Evolutionary conservation across 2,113 vertebrate genomes (phyloP), one percentile per base, ranked within the genome.

Genomic region (Alouatta palliata): DNA sequence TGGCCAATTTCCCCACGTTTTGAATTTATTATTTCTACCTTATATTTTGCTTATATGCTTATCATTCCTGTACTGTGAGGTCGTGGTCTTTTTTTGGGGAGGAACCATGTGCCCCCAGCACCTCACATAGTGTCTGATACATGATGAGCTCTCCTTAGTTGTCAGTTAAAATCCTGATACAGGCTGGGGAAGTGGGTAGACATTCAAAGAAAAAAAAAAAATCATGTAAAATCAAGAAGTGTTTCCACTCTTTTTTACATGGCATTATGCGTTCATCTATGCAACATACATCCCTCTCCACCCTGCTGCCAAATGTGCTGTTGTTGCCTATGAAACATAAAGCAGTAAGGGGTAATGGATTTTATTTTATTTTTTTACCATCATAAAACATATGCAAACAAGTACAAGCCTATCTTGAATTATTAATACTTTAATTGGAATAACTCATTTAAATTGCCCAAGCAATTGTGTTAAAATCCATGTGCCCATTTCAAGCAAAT

Each of bases 1-100:
- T 12, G 52, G 27, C 0, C 43, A 91, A 32, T 43, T 49, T 43
- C 47, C 32, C 16, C 4, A 19, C 1, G 8, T 80, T 70, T 49
- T 47, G 25, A 95, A 40, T 96, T 94, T 80, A 84, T 92, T 76
- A 30, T 82, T 94, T 85, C 49, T 87, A 71, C 25, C 12, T 80
- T 80, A n/a, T 96, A 40, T 94, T 90, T 83, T 68, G 37, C 35
- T 87, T 80, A 87, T 79, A 76, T 21, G 35, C 52, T 66, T 66
- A 35, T 90, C 45, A 86, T 89, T 64, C 58, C 64, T 43, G 9
- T 68, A 21, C 19, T 83, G 3, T 64, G 11, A 68, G 47, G 58
- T 25, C 23, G 4, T 87, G 47, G 20, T 32, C 25, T 79, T 16
- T 27, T 27, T 89, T 8, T 90, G 66, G 11, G 35, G 54, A 81